These are phyloP conservation scores for Mechanitis mazaeus DNA, from an alignment of 2,888 invertebrate species.

Conservation along the genomic window DNA sequence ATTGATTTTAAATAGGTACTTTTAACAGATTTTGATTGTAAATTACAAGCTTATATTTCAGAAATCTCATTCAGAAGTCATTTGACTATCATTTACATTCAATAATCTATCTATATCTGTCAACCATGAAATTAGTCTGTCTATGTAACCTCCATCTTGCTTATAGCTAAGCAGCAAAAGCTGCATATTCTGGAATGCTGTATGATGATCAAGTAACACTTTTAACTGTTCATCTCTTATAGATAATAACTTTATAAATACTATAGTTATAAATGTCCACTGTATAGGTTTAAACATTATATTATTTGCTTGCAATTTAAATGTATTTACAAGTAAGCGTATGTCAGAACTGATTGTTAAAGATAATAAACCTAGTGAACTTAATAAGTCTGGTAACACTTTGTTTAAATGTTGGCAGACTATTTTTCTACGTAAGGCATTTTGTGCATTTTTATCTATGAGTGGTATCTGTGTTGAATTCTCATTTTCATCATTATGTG, in stretches of 20 bases:
- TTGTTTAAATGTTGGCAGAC: slow-evolving; percentile 81
- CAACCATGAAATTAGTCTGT: slow-evolving; percentile 68
- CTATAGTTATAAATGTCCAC: slow-evolving; percentile 83
- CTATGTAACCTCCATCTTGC: slow-evolving; percentile 69
- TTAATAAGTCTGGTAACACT: slow-evolving; percentile 77
- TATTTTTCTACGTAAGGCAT: slow-evolving; percentile 80
- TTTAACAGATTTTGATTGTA: not conserved
- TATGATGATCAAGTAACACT: slow-evolving; percentile 47
- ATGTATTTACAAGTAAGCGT: slow-evolving; percentile 77
- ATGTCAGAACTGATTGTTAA: slow-evolving; percentile 65
- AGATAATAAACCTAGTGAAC: slow-evolving; percentile 64
- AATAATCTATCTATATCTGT: slow-evolving; percentile 68
- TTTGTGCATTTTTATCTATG: slow-evolving; percentile 81
- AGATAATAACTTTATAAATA: slow-evolving; percentile 80
- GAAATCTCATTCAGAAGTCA: slow-evolving; percentile 39
- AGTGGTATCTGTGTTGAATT: slow-evolving; percentile 75
- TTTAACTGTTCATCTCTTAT: slow-evolving; percentile 53
- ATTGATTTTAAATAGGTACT: no score
- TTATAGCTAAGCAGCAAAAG: slow-evolving; percentile 68
- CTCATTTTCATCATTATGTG: slow-evolving; percentile 41
- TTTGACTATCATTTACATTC: slow-evolving; percentile 56
- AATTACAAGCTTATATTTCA: slow-evolving; percentile 4
- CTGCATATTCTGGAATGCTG: slow-evolving; percentile 62
- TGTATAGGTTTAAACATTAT: slow-evolving; percentile 83
- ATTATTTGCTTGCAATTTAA: slow-evolving; percentile 81